Percentiles rank a stretch among this genome's conserved stretches.
phyloP scores from a whole-genome alignment of 2,113 vertebrate genomes.

The Pedetes capensis region DNA sequence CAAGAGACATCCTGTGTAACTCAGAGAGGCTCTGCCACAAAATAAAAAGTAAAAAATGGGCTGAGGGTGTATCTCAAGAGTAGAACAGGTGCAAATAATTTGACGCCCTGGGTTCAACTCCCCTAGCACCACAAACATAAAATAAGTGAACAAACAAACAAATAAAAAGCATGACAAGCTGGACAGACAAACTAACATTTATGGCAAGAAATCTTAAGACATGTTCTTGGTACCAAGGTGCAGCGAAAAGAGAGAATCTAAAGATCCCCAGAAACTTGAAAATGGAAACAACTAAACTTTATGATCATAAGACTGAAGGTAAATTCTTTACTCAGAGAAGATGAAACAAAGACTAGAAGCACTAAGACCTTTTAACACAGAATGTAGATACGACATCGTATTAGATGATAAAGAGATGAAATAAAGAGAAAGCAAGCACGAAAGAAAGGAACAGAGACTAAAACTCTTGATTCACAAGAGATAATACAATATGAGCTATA shows the following conservation, averaged over 20 bases:
- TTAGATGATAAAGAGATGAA: background rate
- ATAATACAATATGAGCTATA: background rate
- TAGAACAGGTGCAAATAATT: too few species aligned
- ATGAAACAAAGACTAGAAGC: conserved; percentile 23
- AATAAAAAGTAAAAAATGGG: too few species aligned
- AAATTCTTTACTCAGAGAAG: conserved; percentile 26
- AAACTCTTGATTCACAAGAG: conserved; percentile 8
- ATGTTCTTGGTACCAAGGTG: conserved; percentile 16
- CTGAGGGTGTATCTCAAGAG: too few species aligned
- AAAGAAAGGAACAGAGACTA: background rate
- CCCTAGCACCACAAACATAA: too few species aligned
- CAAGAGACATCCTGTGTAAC: too few species aligned
- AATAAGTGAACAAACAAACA: too few species aligned
- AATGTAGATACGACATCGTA: background rate
- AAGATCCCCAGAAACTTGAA: conserved; percentile 8
- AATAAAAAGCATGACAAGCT: background rate
- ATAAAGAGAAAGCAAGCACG: background rate
- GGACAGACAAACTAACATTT: background rate
- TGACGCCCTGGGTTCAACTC: too few species aligned
- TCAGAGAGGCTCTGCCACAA: too few species aligned
- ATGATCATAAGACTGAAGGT: conserved; percentile 14
- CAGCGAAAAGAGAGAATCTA: conserved; percentile 29
- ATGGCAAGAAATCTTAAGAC: conserved; percentile 40
- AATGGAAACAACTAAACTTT: background rate
- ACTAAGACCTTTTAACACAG: conserved; percentile 47